Percentiles rank a stretch among this genome's conserved stretches.
These are phyloP conservation scores for Leptopilina syphax DNA, from an alignment of 2,888 invertebrate genomes.

Conservation along the genomic window DNA sequence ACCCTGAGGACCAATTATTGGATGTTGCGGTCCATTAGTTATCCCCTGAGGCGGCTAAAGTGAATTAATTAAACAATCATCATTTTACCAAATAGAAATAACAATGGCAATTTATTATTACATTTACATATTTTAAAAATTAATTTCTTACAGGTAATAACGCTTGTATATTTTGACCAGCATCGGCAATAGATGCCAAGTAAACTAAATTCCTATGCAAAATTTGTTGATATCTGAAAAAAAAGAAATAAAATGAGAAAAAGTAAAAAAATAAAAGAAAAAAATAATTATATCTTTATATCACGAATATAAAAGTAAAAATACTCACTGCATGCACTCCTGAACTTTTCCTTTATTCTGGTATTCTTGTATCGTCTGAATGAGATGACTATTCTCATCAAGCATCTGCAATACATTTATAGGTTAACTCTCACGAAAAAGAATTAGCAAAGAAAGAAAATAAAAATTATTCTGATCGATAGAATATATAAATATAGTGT, in stretches of 20 bases:
- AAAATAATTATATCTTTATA: neutral
- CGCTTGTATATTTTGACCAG: constrained; percentile 93
- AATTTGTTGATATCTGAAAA: constrained; percentile 87
- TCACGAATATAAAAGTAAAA: constrained; percentile 22
- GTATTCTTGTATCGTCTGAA: constrained; percentile 97
- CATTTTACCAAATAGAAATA: neutral
- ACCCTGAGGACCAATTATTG: constrained; percentile 76
- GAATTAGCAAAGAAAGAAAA: neutral
- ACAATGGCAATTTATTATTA: too few relatives aligned
- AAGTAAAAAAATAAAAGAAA: too few relatives aligned
- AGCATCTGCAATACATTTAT: constrained; percentile 84
- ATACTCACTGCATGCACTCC: constrained; percentile 91
- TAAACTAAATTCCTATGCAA: constrained; percentile 97
- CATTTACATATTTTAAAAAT: neutral
- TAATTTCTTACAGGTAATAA: constrained; percentile 87
- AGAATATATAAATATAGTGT: neutral
- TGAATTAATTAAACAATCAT: constrained; percentile 14
- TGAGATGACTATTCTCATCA: constrained; percentile 97
- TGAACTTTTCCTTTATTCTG: constrained; percentile 96
- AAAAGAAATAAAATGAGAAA: constrained; percentile 7
- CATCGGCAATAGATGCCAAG: constrained; percentile 97
- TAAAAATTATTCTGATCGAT: neutral
- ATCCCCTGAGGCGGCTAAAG: constrained; percentile 80
- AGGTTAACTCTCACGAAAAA: neutral
- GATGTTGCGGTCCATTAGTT: constrained; percentile 75